A percentile compares a stretch with the other conserved stretches of the same genome.
These are phyloP conservation scores for Eupithecia inturbata DNA, from an alignment of 2,888 invertebrate genomes.

Conservation along the genomic window DNA sequence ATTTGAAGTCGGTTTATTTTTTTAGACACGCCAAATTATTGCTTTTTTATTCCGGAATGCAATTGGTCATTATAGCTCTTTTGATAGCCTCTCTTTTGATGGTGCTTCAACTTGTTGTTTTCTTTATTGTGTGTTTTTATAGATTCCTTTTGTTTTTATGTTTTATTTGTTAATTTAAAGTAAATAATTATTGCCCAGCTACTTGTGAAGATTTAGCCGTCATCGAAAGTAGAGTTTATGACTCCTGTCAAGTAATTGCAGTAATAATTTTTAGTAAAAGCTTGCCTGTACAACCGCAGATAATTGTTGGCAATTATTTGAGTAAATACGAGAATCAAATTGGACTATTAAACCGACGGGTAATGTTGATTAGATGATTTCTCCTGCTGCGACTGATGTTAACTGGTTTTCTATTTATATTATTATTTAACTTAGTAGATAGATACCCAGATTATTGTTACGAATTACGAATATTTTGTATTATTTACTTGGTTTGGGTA, in stretches of 20 bases:
- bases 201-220: not conserved
- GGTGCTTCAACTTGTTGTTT: not conserved
- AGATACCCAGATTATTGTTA: not conserved
- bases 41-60: not conserved
- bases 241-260: slow-evolving; percentile 5
- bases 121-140: not conserved
- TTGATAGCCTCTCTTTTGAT: not conserved
- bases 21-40: too few species aligned
- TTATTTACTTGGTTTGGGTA: not conserved
- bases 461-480: not conserved
- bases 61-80: not conserved
- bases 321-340: slow-evolving; percentile 11
- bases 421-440: not conserved
- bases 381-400: not conserved
- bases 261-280: slow-evolving; percentile 2
- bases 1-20: too few species aligned
- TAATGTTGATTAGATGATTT: slow-evolving; percentile 21
- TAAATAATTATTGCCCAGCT: not conserved
- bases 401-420: not conserved
- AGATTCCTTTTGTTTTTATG: not conserved
- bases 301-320: slow-evolving; percentile 20
- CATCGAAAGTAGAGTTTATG: slow-evolving; percentile 3
- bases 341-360: slow-evolving; percentile 18
- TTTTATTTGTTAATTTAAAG: not conserved
- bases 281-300: slow-evolving; percentile 16